These are phyloP conservation scores for Mustela lutreola DNA, from an alignment of 2,113 vertebrate genomes.

Conservation along the genomic window DNA sequence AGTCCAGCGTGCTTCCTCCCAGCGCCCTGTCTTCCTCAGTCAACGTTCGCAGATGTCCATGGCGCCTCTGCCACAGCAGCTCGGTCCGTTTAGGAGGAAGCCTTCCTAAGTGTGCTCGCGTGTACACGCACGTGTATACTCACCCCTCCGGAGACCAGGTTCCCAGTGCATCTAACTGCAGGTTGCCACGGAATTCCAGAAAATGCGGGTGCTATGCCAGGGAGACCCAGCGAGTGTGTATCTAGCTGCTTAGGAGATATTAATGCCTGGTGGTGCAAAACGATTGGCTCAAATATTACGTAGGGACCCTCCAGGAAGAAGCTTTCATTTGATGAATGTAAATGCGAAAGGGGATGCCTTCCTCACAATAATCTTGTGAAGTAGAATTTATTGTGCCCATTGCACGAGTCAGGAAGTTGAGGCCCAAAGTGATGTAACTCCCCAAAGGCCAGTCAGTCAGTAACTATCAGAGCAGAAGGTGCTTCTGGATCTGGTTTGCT, in stretches of 20 bases:
- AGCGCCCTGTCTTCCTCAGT: neutral
- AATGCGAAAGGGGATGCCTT: neutral
- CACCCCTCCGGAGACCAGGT: neutral
- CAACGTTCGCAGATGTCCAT: no score
- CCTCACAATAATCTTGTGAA: neutral
- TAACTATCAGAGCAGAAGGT: neutral
- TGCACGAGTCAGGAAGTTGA: neutral
- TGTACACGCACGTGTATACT: neutral
- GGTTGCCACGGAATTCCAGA: neutral
- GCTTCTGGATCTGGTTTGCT: neutral
- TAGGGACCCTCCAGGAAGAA: neutral
- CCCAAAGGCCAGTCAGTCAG: neutral
- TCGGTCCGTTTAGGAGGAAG: neutral
- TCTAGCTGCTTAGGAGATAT: neutral
- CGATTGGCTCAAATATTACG: neutral
- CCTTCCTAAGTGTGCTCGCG: neutral
- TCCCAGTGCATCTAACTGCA: neutral
- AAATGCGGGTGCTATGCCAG: no score
- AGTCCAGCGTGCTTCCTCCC: neutral
- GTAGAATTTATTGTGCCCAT: neutral
- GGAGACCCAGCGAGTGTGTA: neutral
- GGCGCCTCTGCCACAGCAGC: accelerated
- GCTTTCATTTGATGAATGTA: neutral
- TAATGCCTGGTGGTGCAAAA: neutral
- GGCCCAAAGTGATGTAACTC: neutral